A percentile compares a stretch with the other conserved stretches of the same genome.
Conservation (phyloP, 2,888 invertebrate genomes). For the Amiota mariae region DNA sequence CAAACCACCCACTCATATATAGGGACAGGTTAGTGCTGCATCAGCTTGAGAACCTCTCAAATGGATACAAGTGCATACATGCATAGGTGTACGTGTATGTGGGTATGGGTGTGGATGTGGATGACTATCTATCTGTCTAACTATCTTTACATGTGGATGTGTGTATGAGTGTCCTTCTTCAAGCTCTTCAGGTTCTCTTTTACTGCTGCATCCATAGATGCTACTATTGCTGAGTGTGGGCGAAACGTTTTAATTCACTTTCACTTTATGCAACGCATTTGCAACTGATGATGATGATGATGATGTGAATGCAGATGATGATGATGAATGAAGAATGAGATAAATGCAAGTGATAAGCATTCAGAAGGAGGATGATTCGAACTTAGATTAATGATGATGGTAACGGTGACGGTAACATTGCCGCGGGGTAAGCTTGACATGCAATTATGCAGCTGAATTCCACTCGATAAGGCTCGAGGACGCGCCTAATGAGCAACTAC, state of each 20-base stretch:
- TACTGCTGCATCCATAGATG: neutral
- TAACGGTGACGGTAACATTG: neutral
- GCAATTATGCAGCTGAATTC: slow-evolving; percentile 44
- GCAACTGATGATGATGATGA: slow-evolving; percentile 29
- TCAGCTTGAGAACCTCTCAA: slow-evolving; percentile 1
- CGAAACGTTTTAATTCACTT: slow-evolving; percentile 20
- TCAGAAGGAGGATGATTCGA: neutral
- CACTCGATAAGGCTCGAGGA: slow-evolving; percentile 49
- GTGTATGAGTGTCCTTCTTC: neutral
- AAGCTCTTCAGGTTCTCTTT: neutral
- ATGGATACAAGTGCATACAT: slow-evolving; percentile 10
- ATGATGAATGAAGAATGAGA: too few species aligned
- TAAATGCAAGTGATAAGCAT: neutral
- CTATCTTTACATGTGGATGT: neutral
- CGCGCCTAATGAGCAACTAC: slow-evolving; percentile 25
- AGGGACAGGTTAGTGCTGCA: neutral
- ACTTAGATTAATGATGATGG: neutral
- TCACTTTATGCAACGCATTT: slow-evolving; percentile 22
- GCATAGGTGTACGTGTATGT: slow-evolving; percentile 3
- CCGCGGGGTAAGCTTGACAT: neutral
- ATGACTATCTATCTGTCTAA: slow-evolving; percentile 6
- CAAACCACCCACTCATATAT: too few species aligned
- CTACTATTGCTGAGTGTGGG: neutral
- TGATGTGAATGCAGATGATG: neutral
- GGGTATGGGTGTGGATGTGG: neutral